Evolutionary conservation across 2,888 invertebrate species (phyloP).

Genomic region (Sphecodes monilicornis): DNA sequence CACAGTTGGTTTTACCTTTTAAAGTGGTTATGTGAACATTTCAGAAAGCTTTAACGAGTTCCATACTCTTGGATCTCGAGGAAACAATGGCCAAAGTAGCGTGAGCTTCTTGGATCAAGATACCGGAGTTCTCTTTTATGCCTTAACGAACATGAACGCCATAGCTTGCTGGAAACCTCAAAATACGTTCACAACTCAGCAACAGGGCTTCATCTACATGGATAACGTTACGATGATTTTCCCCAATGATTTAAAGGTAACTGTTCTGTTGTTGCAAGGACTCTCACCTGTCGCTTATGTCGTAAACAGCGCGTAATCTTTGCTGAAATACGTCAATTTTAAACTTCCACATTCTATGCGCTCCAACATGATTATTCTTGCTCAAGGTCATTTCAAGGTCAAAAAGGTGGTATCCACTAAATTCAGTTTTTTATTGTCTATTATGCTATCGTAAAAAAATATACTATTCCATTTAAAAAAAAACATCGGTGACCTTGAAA

Average conservation of each 20-base stretch:
- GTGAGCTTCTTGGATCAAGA: conserved; percentile 90
- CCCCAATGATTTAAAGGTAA: conserved; percentile 91
- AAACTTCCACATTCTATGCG: too few relatives aligned
- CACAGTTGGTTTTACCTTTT: not conserved
- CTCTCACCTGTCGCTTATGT: too few relatives aligned
- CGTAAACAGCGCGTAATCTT: too few relatives aligned
- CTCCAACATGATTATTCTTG: too few relatives aligned
- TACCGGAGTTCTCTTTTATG: conserved; percentile 91
- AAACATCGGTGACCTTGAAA: too few relatives aligned
- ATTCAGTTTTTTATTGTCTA: too few relatives aligned
- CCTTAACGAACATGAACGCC: conserved; percentile 90
- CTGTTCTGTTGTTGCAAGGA: too few relatives aligned
- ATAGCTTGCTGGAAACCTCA: conserved; percentile 92
- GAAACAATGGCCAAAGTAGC: conserved; percentile 90
- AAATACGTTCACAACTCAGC: conserved; percentile 89
- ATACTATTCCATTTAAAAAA: too few relatives aligned
- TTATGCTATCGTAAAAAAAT: too few relatives aligned
- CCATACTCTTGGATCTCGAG: conserved; percentile 89
- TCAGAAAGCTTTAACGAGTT: conserved; percentile 87
- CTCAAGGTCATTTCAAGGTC: too few relatives aligned
- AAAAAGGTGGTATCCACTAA: too few relatives aligned
- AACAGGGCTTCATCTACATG: conserved; percentile 90
- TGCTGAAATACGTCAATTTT: too few relatives aligned
- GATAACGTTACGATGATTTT: conserved; percentile 90
- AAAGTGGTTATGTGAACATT: conserved; percentile 12